Evolutionary conservation across 1,140 invertebrate species (phyloP).

Genomic region (Oreohelix idahoensis): DNA sequence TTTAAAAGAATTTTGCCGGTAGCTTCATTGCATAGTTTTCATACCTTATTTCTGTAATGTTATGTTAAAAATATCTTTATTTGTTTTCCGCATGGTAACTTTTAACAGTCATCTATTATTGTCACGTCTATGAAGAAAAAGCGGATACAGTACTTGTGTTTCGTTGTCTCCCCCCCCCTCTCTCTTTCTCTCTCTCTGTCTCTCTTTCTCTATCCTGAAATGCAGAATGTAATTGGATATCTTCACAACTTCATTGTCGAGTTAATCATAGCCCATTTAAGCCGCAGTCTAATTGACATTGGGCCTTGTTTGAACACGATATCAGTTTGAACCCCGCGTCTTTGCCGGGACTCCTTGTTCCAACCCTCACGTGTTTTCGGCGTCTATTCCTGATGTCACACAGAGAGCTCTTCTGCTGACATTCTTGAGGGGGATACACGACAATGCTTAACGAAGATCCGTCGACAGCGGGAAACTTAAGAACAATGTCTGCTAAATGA

Average conservation of each 20-base stretch:
- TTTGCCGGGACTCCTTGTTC: background rate
- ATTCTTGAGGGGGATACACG: background rate
- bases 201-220: too few species aligned
- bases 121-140: too few species aligned
- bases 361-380: background rate
- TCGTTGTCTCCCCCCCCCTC: too few species aligned
- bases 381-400: constrained; percentile 14
- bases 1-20: too few species aligned
- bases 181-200: too few species aligned
- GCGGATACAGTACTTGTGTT: too few species aligned
- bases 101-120: too few species aligned
- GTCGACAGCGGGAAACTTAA: background rate
- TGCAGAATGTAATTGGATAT: background rate
- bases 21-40: too few species aligned
- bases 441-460: background rate
- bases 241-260: background rate
- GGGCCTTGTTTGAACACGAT: constrained; percentile 32
- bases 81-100: too few species aligned
- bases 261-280: constrained; percentile 27
- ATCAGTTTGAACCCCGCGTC: background rate
- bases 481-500: constrained; percentile 32
- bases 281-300: constrained; percentile 15
- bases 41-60: too few species aligned
- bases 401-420: constrained; percentile 11
- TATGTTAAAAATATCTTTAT: too few species aligned